These are phyloP conservation scores for Burhinus oedicnemus DNA, from an alignment of 2,113 vertebrate species.

Conservation along the genomic window DNA sequence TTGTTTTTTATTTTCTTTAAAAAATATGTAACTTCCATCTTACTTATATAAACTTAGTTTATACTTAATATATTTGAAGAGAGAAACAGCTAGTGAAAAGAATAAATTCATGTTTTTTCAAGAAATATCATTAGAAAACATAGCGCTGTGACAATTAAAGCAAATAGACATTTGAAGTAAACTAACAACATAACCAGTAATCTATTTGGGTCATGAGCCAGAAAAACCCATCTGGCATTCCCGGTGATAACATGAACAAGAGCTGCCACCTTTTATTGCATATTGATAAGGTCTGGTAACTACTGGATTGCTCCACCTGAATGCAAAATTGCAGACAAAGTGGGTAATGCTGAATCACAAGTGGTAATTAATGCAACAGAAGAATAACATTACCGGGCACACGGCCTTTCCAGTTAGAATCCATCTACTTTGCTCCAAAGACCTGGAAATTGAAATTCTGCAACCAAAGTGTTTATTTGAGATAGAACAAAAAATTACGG, in stretches of 20 bases:
- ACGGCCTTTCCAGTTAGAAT: neutral
- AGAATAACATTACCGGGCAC: neutral
- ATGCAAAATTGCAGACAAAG: neutral
- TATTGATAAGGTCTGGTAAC: constrained; percentile 35
- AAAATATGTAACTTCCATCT: constrained; percentile 34
- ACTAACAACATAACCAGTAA: constrained; percentile 37
- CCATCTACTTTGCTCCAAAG: neutral
- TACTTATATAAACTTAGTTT: neutral
- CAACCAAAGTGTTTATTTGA: neutral
- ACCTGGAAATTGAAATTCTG: neutral
- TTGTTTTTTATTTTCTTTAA: neutral
- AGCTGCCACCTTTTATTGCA: constrained; percentile 38
- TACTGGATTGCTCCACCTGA: neutral
- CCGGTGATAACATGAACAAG: neutral
- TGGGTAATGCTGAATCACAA: neutral
- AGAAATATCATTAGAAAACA: neutral
- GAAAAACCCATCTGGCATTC: constrained; percentile 55
- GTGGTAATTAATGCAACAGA: neutral
- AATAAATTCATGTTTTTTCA: neutral
- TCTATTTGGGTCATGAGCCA: constrained; percentile 36
- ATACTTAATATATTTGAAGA: constrained; percentile 6
- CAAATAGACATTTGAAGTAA: constrained; percentile 16
- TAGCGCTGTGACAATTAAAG: constrained; percentile 6
- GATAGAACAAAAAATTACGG: neutral
- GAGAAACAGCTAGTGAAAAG: neutral